Evolutionary conservation across 2,888 invertebrate genomes (phyloP), one percentile per base, ranked within the genome.

Genomic region (Drosophila multiciliata): DNA sequence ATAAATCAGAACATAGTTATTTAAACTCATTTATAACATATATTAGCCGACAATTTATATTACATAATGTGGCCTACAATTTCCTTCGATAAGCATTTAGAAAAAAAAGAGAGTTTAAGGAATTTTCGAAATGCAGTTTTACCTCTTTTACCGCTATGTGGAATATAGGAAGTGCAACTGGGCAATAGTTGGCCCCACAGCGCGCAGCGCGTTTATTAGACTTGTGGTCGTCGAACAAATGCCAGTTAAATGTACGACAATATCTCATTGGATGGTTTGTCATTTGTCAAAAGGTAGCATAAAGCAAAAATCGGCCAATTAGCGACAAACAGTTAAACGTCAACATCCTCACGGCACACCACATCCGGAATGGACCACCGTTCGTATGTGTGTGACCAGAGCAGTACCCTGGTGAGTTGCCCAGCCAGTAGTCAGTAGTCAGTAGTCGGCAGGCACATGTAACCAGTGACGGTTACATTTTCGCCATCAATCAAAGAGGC

Each of bases 401-500:
- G 17, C 26, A 36, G 53, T 38, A 32, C 74, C 45, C 68, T 61
- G 68, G 45, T 15, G 75, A 23, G 57, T 57, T 62, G 70, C 32
- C 54, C 61, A 42, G 15, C 35, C 45, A 45, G 23, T 45, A 49
- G 49, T 17, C 49, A 26, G 62, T 17, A 52, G 53, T 17, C 32
- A n/a, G 58, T 59, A 42, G n/a, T 20, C 45, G 20, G 65, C 29
- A 26, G 40, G n/a, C 64, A 49, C 78, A 82, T 84, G 85, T 82
- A 80, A 82, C 90, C 73, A 74, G 85, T 89, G 90, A 85, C 85
- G 90, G 75, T 87, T 89, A 82, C 88, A 87, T 89, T 85, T 85
- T 79, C 77, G 73, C 90, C 85, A 82, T 82, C 82, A 84, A 85
- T 81, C 89, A 79, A 67, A 67, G 69, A 67, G 67, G 70, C 55